Evolutionary conservation across 2,797 vertebrate species (phyloP).

Genomic region (Gastrophryne carolinensis): DNA sequence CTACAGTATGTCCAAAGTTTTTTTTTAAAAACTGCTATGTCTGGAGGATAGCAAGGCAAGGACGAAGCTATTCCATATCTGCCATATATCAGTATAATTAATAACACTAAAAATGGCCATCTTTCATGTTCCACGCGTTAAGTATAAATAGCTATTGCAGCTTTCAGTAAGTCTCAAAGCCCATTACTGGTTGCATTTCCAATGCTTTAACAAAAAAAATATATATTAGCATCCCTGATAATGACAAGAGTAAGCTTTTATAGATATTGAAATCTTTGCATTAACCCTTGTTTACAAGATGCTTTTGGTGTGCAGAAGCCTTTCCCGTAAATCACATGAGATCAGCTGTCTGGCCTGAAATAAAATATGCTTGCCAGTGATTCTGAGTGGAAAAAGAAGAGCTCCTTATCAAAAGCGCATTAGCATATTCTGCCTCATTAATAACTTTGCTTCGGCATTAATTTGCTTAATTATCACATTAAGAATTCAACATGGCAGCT

Average conservation of each 20-base stretch:
- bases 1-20: too few relatives aligned
- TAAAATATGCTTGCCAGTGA: slow-evolving; percentile 71
- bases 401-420: slow-evolving; percentile 73
- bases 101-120: slow-evolving; percentile 44
- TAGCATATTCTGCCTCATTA: slow-evolving; percentile 81
- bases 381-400: slow-evolving; percentile 66
- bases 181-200: slow-evolving; percentile 47
- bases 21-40: too few relatives aligned
- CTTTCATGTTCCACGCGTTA: slow-evolving; percentile 49
- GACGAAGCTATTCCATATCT: slow-evolving; percentile 4
- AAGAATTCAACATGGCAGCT: slow-evolving; percentile 73
- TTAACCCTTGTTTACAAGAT: slow-evolving; percentile 66
- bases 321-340: slow-evolving; percentile 67
- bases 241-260: slow-evolving; percentile 52
- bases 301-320: slow-evolving; percentile 51
- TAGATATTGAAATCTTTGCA: slow-evolving; percentile 59
- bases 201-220: slow-evolving; percentile 39
- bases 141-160: slow-evolving; percentile 50
- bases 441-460: slow-evolving; percentile 76
- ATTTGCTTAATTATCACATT: slow-evolving; percentile 79
- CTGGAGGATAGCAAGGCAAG: slow-evolving; percentile 9
- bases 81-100: slow-evolving; percentile 44
- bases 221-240: slow-evolving; percentile 48
- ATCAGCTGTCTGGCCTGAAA: slow-evolving; percentile 68
- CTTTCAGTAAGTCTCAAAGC: slow-evolving; percentile 51